These are phyloP conservation scores for Morpho helenor DNA, from an alignment of 2,888 invertebrate genomes.

Conservation along the genomic window DNA sequence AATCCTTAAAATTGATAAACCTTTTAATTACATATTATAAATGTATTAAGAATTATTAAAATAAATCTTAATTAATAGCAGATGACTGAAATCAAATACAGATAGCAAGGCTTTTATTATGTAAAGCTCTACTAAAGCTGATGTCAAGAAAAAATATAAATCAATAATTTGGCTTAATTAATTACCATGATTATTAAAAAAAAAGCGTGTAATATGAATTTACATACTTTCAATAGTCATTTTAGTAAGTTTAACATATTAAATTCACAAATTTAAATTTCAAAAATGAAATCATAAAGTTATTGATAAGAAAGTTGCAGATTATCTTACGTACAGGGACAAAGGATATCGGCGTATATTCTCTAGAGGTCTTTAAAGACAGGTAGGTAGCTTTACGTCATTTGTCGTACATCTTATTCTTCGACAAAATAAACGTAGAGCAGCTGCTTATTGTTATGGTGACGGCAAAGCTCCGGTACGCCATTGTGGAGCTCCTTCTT, in stretches of 20 bases:
- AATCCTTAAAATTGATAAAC: neutral
- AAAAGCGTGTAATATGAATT: too few species aligned
- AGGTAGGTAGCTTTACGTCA: constrained; percentile 61
- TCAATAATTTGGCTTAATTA: constrained; percentile 3
- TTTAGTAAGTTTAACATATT: neutral
- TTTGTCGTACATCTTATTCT: constrained; percentile 53
- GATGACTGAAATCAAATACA: neutral
- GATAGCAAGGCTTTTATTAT: neutral
- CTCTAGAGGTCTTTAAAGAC: constrained; percentile 45
- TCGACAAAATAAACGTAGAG: constrained; percentile 55
- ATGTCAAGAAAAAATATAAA: neutral
- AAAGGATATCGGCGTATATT: constrained; percentile 34
- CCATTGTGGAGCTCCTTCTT: constrained; percentile 59
- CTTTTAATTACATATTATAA: neutral
- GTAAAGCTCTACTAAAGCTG: neutral
- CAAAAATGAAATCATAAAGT: constrained; percentile 32
- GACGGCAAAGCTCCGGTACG: constrained; percentile 65
- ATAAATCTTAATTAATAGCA: neutral
- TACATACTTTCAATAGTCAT: too few species aligned
- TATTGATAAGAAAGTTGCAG: too few species aligned
- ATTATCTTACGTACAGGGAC: constrained; percentile 7
- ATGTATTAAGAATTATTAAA: too few species aligned
- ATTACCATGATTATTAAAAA: too few species aligned
- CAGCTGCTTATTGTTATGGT: constrained; percentile 71
- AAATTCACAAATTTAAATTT: constrained; percentile 41